A percentile compares a stretch with the other conserved stretches of the same genome.
Evolutionary conservation across 1,140 invertebrate species (phyloP).

Genomic region (Danaus plexippus): DNA sequence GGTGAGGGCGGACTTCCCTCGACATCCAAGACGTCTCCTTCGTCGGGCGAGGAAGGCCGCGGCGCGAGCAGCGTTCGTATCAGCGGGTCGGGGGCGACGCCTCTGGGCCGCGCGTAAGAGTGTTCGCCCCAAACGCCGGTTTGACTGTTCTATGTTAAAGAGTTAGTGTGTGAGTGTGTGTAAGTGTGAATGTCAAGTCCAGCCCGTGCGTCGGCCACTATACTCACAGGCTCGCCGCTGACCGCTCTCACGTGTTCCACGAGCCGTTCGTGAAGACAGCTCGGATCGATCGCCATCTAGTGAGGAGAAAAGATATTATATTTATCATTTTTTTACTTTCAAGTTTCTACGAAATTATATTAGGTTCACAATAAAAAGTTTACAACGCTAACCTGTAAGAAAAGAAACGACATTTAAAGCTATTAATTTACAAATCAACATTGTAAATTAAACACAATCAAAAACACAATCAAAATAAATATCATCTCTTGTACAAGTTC

Average conservation of each 20-base stretch:
- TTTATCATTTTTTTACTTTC: neutral
- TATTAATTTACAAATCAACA: no score
- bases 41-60: conserved; percentile 16
- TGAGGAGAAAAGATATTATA: neutral
- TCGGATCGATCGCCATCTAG: conserved; percentile 9
- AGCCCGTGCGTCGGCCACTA: neutral
- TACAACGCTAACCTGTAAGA: no score
- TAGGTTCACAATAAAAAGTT: no score
- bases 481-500: no score
- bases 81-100: conserved; percentile 16
- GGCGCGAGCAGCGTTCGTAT: conserved; percentile 27
- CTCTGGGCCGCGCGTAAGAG: conserved; percentile 41
- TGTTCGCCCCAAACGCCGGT: conserved; percentile 48
- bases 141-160: conserved; percentile 22
- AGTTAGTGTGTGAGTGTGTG: neutral
- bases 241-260: conserved; percentile 37
- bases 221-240: conserved; percentile 27
- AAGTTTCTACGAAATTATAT: no score
- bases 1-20: conserved; percentile 9
- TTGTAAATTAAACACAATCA: no score
- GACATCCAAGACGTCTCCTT: conserved; percentile 10
- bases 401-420: no score
- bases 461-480: no score
- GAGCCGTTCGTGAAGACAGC: conserved; percentile 35
- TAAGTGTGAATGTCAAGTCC: neutral